Percentiles rank a stretch among this genome's conserved stretches.
phyloP scores from a whole-genome alignment of 2,888 invertebrate species.

The Agrotis segetum region DNA sequence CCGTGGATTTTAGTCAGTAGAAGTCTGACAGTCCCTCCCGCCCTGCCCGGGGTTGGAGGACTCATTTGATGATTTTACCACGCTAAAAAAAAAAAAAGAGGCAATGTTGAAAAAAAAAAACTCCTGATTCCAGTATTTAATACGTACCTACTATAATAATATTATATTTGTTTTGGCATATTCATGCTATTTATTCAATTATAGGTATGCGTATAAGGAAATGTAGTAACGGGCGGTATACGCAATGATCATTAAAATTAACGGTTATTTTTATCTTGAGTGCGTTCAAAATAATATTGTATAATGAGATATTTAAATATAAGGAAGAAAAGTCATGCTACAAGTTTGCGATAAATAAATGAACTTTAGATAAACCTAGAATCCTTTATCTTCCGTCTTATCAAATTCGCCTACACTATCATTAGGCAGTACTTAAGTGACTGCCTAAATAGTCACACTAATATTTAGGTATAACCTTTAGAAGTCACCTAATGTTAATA shows the following conservation, averaged over 20 bases:
- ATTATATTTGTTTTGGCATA: not conserved
- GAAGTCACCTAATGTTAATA: no score
- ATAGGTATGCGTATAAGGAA: conserved; percentile 22
- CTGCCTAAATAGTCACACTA: not conserved
- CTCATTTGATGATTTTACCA: no score
- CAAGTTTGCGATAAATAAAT: not conserved
- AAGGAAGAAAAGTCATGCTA: not conserved
- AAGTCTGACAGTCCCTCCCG: no score
- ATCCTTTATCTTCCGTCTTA: conserved; percentile 4
- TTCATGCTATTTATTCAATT: not conserved
- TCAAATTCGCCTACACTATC: not conserved
- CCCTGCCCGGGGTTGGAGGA: no score
- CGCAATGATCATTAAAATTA: conserved; percentile 27
- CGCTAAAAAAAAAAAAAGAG: no score
- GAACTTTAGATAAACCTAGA: conserved; percentile 24
- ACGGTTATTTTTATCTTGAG: conserved; percentile 20
- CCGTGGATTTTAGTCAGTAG: no score
- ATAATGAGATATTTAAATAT: not conserved
- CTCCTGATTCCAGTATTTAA: no score
- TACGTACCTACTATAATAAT: not conserved
- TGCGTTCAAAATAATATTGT: conserved; percentile 7
- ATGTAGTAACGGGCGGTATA: not conserved
- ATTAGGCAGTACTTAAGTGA: not conserved
- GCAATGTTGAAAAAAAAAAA: no score
- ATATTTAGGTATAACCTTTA: no score